A percentile compares a stretch with the other conserved stretches of the same genome.
Conservation (phyloP, 2,888 invertebrate species). For the Leptopterna dolabrata region DNA sequence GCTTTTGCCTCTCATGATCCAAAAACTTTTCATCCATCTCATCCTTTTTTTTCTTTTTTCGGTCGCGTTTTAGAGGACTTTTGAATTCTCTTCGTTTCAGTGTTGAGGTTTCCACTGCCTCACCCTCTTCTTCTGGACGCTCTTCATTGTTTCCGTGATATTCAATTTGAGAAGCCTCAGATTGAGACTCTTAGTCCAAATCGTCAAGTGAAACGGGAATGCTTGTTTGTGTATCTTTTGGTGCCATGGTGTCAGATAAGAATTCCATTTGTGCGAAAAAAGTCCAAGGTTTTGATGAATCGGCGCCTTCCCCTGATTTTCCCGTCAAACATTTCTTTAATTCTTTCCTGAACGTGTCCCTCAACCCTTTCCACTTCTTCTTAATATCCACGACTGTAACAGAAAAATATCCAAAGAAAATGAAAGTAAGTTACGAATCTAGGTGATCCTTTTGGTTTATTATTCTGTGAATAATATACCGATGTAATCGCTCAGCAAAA, state of each 20-base stretch:
- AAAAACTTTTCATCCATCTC: not conserved
- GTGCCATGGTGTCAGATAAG: not conserved
- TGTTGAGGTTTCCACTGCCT: not conserved
- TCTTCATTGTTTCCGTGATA: not conserved
- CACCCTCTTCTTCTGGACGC: not conserved
- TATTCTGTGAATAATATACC: no score
- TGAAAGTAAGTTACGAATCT: not conserved
- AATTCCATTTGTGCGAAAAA: slow-evolving; percentile 9
- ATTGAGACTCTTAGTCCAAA: not conserved
- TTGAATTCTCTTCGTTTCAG: not conserved
- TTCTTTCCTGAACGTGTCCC: not conserved
- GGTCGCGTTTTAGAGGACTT: not conserved
- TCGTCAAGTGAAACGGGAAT: not conserved
- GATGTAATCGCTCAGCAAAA: no score
- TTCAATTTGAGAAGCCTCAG: not conserved
- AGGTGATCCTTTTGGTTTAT: no score
- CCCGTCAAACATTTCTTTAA: not conserved
- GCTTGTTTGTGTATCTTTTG: slow-evolving; percentile 11
- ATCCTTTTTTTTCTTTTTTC: no score
- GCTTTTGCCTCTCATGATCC: not conserved
- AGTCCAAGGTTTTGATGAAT: not conserved
- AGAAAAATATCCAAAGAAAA: not conserved
- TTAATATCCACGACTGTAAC: slow-evolving; percentile 21
- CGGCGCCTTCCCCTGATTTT: not conserved
- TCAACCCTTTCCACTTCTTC: slow-evolving; percentile 27